These are phyloP conservation scores for Meliscaeva auricollis DNA, from an alignment of 2,888 invertebrate genomes.

Conservation along the genomic window DNA sequence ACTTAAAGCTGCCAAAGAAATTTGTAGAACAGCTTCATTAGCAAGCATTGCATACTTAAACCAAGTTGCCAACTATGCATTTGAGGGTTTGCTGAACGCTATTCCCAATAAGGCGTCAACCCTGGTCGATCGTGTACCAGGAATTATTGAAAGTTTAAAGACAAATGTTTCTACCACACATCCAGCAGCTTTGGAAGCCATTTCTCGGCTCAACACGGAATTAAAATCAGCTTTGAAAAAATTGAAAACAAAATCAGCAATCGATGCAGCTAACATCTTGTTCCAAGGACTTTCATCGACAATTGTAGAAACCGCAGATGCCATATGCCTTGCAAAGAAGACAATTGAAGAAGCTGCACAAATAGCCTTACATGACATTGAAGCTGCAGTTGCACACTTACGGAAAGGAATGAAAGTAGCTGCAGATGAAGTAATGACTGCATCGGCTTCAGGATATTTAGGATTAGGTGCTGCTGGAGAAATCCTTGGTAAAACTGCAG, in stretches of 20 bases:
- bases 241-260: not conserved
- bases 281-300: not conserved
- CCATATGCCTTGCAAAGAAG: not conserved
- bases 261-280: not conserved
- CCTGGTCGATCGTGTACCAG: not conserved
- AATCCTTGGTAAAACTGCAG: not conserved
- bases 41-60: no score
- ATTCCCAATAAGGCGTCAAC: not conserved
- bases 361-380: not conserved
- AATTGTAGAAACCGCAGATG: conserved; percentile 12
- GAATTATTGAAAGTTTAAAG: not conserved
- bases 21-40: not conserved
- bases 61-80: not conserved
- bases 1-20: not conserved
- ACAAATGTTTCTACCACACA: not conserved
- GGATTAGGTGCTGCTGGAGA: conserved; percentile 12
- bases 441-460: not conserved
- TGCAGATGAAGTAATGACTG: not conserved
- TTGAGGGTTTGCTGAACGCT: not conserved
- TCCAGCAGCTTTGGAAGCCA: not conserved
- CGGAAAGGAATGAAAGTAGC: not conserved
- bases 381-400: conserved; percentile 16
- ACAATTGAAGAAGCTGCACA: not conserved
- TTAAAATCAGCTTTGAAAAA: not conserved
- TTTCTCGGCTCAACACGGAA: not conserved